Base-by-base conservation (phyloP, 1,140 invertebrate species). In the Leptoteleia sp. region DNA sequence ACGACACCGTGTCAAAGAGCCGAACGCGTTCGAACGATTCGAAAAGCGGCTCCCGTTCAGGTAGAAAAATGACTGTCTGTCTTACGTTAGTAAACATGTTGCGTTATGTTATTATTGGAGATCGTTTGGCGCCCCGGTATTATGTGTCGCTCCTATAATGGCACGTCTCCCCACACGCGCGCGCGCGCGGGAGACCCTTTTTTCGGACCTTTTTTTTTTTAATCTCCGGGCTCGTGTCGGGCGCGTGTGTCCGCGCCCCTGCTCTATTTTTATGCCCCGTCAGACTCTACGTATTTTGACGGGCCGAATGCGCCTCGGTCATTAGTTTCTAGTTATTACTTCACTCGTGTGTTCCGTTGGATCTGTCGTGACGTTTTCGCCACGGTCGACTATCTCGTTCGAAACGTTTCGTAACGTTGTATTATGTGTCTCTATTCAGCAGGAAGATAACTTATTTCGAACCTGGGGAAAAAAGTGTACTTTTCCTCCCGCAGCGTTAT, bases 191-290 rank as follows among this genome's bases (percentile, higher is more conserved):
- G n/a, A 45, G 25, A 40, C 65, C 59, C 37, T 59, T 73, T 65
- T 73, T 64, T 59, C 43, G 57, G 9, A 1, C 40, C 59, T 71
- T 65, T 75, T 73, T 65, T 71, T 65, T 75, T 73, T 65, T 37
- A 65, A 75, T 75, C 71, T 50, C 40, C 50, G 52, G 61, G 25
- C 71, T 75, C 71, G 71, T 59, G 71, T 75, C 59, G 25, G 61
- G 52, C 71, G 71, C 61, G 59, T 75, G 71, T 75, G n/a, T 42
- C 37, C 12, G 42, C 57, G 35, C 61, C 70, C 71, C 61, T 52
- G 43, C 55, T 48, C 52, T 59, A 59, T 65, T 65, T 67, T 75
- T 73, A 73, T 57, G 48, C 59, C 50, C 35, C 19, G 42, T 55
- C 70, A 54, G 50, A 55, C 59, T 62, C 38, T 22, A 29, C 43